These are phyloP conservation scores for Diploscapter pachys DNA, from an alignment of 1,140 invertebrate species.

Conservation along the genomic window DNA sequence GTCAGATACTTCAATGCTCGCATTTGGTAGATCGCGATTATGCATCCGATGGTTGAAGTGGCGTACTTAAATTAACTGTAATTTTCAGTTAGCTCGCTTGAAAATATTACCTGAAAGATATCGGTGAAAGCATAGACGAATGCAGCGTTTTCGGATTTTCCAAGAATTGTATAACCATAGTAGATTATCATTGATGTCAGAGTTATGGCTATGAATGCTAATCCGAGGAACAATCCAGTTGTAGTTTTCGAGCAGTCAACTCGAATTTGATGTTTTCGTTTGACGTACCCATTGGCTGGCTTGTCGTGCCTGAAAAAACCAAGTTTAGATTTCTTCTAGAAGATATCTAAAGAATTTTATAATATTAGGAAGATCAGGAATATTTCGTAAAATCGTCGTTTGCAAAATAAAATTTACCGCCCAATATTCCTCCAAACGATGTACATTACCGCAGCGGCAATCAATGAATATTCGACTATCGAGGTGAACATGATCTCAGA, in stretches of 20 bases:
- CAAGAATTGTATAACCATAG: conserved; percentile 50
- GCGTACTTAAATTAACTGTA: conserved; percentile 40
- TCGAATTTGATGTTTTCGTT: conserved; percentile 53
- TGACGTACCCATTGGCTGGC: conserved; percentile 19
- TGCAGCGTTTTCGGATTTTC: conserved; percentile 43
- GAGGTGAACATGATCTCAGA: conserved; percentile 88
- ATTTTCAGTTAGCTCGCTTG: background rate
- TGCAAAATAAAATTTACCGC: background rate
- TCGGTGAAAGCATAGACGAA: conserved; percentile 54
- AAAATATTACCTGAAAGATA: conserved; percentile 45
- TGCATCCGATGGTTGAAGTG: conserved; percentile 45
- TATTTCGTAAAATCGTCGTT: too few relatives aligned
- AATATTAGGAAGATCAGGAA: too few relatives aligned
- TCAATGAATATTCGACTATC: conserved; percentile 92
- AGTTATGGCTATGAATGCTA: conserved; percentile 53
- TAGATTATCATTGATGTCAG: conserved; percentile 59
- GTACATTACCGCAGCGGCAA: conserved; percentile 91
- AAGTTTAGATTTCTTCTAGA: too few relatives aligned
- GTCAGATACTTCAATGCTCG: conserved; percentile 45
- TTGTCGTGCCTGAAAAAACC: background rate
- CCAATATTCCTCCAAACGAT: conserved; percentile 78
- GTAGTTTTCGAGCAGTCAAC: conserved; percentile 57
- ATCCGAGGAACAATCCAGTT: conserved; percentile 48
- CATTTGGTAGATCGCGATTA: conserved; percentile 52
- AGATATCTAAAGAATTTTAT: too few relatives aligned